These are phyloP conservation scores for Heterotis niloticus DNA, from an alignment of 2,113 vertebrate genomes.

Conservation along the genomic window DNA sequence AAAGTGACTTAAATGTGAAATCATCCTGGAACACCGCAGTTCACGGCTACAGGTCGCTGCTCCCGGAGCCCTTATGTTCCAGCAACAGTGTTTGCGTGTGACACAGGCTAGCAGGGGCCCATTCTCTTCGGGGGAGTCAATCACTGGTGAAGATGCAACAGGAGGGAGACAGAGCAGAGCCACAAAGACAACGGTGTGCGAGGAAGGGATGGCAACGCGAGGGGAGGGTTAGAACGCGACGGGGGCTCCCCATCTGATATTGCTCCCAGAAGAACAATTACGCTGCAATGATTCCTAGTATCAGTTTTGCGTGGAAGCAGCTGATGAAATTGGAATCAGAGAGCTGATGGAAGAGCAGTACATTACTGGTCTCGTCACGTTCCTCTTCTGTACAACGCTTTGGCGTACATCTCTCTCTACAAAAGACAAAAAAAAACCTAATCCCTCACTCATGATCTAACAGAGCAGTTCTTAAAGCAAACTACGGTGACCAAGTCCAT, in stretches of 20 bases:
- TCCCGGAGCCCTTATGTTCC: background rate
- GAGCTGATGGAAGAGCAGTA: background rate
- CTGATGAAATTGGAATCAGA: background rate
- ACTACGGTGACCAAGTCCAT: background rate
- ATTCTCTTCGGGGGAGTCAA: background rate
- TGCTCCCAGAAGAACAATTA: slow-evolving; percentile 43
- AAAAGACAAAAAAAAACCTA: background rate
- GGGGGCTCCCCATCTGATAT: slow-evolving; percentile 32
- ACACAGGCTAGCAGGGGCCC: background rate
- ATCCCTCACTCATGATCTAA: background rate
- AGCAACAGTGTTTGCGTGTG: background rate
- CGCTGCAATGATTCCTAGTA: slow-evolving; percentile 23
- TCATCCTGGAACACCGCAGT: background rate
- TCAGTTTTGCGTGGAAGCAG: background rate
- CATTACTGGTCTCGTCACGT: background rate
- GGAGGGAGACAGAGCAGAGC: background rate
- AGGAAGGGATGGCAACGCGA: background rate
- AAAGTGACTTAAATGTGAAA: background rate
- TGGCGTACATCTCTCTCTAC: background rate
- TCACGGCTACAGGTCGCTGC: background rate
- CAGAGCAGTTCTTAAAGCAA: background rate
- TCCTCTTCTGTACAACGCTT: background rate
- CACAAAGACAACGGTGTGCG: background rate
- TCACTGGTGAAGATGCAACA: background rate
- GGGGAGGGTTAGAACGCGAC: background rate